These are phyloP conservation scores for Acinonyx jubatus DNA, from an alignment of 2,113 vertebrate genomes.

Conservation along the genomic window DNA sequence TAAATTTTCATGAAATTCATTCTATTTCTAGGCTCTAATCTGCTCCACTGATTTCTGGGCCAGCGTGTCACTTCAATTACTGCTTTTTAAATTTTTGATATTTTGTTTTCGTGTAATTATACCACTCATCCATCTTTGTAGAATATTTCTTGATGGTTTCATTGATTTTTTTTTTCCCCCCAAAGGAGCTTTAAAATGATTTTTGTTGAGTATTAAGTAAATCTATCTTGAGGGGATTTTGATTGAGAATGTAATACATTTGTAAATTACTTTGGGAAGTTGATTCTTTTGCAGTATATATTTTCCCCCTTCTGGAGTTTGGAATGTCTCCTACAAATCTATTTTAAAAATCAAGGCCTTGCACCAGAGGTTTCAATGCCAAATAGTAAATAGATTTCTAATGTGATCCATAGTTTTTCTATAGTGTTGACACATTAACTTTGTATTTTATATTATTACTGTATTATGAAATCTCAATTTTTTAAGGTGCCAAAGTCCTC, in stretches of 20 bases:
- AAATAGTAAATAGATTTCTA: not conserved
- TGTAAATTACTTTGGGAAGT: slow-evolving; percentile 37
- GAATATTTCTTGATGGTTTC: slow-evolving; percentile 31
- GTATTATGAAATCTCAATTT: slow-evolving; percentile 6
- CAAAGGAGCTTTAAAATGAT: slow-evolving; percentile 40
- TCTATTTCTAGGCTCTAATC: slow-evolving; percentile 32
- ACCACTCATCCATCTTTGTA: not conserved
- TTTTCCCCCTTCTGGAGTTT: slow-evolving; percentile 50
- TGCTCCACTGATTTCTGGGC: slow-evolving; percentile 18
- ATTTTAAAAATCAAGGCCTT: slow-evolving; percentile 44
- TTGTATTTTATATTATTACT: slow-evolving; percentile 34
- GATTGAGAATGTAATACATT: not conserved
- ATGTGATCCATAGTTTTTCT: slow-evolving; percentile 27
- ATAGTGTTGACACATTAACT: slow-evolving; percentile 1
- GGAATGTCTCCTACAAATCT: not conserved
- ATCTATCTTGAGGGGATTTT: not conserved
- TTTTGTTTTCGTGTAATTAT: slow-evolving; percentile 34
- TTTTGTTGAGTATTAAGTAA: slow-evolving; percentile 37
- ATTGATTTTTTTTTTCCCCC: not conserved
- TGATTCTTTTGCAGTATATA: slow-evolving; percentile 27
- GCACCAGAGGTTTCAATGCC: slow-evolving; percentile 1
- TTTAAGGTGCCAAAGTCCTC: slow-evolving; percentile 9
- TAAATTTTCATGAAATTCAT: slow-evolving; percentile 54
- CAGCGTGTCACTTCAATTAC: slow-evolving; percentile 47
- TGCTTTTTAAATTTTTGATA: slow-evolving; percentile 30